A percentile compares a stretch with the other conserved stretches of the same genome.
phyloP scores from a whole-genome alignment of 2,888 invertebrate species.

The Sinodicranocentrus sp. region DNA sequence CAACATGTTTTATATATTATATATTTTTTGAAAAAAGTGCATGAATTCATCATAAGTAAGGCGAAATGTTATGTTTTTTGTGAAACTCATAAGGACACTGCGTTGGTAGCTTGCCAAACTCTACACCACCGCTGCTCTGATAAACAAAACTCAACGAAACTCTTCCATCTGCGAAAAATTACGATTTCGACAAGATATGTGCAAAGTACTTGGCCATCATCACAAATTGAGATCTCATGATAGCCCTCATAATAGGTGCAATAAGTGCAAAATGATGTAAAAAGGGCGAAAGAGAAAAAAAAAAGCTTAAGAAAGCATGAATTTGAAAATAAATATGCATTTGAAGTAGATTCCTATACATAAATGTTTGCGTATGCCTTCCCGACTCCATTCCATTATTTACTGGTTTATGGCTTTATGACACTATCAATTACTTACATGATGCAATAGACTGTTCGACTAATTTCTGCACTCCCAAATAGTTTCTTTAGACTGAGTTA shows the following conservation, averaged over 20 bases:
- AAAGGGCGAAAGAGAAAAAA: conserved; percentile 6
- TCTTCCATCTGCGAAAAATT: conserved; percentile 46
- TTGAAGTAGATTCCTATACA: too few species aligned
- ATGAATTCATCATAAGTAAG: too few species aligned
- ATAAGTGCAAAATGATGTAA: conserved; percentile 62
- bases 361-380: too few species aligned
- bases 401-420: conserved; percentile 42
- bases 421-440: conserved; percentile 43
- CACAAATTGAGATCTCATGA: conserved; percentile 59
- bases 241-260: conserved; percentile 52
- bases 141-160: not conserved
- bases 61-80: too few species aligned
- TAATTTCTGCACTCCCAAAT: not conserved
- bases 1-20: conserved; percentile 42
- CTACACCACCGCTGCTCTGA: not conserved
- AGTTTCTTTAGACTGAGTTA: not conserved
- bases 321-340: not conserved
- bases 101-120: conserved; percentile 33
- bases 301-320: conserved; percentile 6
- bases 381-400: not conserved
- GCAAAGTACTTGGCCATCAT: conserved; percentile 54
- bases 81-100: too few species aligned
- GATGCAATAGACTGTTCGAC: conserved; percentile 7
- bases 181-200: conserved; percentile 32
- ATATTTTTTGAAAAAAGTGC: too few species aligned